Percentiles rank a stretch among this genome's conserved stretches.
phyloP scores from a whole-genome alignment of 2,113 vertebrate species.

The Piprites chloris region DNA sequence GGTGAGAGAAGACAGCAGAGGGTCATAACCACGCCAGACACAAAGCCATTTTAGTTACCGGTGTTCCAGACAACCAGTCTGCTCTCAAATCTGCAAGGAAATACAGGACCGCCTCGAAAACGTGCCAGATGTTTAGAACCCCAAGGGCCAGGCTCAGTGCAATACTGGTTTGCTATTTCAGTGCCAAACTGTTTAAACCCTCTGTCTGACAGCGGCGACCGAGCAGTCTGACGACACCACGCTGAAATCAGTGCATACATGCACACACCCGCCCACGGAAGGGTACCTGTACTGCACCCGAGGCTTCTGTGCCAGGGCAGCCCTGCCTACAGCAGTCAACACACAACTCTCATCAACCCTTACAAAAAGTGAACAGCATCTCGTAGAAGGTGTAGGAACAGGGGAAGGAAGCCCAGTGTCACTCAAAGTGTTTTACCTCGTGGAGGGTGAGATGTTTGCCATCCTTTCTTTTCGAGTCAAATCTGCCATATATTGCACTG shows the following conservation, averaged over 20 bases:
- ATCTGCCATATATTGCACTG: constrained; percentile 97
- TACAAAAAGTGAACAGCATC: neutral
- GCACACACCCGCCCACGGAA: neutral
- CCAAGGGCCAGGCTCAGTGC: neutral
- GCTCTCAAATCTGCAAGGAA: neutral
- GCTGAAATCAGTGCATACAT: neutral
- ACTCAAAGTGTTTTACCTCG: constrained; percentile 77
- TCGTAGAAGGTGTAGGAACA: neutral
- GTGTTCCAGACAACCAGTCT: neutral
- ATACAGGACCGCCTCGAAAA: neutral
- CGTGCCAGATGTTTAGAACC: neutral
- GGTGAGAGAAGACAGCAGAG: neutral
- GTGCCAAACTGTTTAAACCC: neutral
- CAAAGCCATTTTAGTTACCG: neutral
- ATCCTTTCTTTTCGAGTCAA: constrained; percentile 96
- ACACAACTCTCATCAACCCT: fast-evolving
- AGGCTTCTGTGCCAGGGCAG: neutral
- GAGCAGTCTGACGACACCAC: neutral
- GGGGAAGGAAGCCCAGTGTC: neutral
- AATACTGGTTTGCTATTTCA: neutral
- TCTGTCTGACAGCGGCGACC: neutral
- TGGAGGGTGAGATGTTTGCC: constrained; percentile 96
- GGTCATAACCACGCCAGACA: neutral
- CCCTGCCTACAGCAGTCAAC: neutral
- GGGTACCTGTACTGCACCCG: neutral